A percentile compares a stretch with the other conserved stretches of the same genome.
phyloP scores from a whole-genome alignment of 92 coral and sea anemone genomes.

The Siderastrea radians region DNA sequence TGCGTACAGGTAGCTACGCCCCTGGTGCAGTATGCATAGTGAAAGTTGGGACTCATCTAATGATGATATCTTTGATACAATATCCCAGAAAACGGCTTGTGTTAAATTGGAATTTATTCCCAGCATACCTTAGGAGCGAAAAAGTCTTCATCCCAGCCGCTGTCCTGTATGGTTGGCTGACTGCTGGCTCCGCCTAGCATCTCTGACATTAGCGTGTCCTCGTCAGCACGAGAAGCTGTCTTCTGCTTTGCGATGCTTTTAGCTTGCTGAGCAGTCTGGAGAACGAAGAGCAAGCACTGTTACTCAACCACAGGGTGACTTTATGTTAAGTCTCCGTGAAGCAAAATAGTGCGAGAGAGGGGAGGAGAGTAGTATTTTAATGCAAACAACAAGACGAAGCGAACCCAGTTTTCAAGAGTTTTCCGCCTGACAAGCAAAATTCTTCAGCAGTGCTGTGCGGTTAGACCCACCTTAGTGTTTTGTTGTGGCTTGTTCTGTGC shows the following conservation, averaged over 20 bases:
- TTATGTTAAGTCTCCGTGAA: neutral
- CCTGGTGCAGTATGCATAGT: too few species aligned
- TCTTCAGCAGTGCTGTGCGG: neutral
- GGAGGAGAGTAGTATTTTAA: neutral
- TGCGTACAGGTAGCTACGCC: too few species aligned
- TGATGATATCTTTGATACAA: neutral
- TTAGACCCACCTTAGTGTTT: constrained; percentile 32
- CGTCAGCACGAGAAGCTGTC: constrained; percentile 12
- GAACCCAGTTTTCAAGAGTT: neutral
- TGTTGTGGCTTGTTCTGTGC: constrained; percentile 40
- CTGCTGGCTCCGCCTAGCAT: constrained; percentile 3
- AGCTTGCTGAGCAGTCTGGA: constrained; percentile 21
- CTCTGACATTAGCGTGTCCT: constrained; percentile 12
- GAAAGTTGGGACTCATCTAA: too few species aligned
- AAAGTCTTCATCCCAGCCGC: constrained; percentile 31
- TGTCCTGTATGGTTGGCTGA: neutral
- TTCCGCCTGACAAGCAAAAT: neutral
- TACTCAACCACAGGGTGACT: neutral
- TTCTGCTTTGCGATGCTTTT: neutral
- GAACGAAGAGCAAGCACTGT: neutral
- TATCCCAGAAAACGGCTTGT: neutral
- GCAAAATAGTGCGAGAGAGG: neutral
- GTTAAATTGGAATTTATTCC: neutral
- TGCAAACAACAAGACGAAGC: neutral
- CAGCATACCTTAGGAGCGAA: constrained; percentile 13